Evolutionary conservation across 2,113 vertebrate genomes (phyloP), one percentile per base, ranked within the genome.

Genomic region (Rhynchomys soricoides): DNA sequence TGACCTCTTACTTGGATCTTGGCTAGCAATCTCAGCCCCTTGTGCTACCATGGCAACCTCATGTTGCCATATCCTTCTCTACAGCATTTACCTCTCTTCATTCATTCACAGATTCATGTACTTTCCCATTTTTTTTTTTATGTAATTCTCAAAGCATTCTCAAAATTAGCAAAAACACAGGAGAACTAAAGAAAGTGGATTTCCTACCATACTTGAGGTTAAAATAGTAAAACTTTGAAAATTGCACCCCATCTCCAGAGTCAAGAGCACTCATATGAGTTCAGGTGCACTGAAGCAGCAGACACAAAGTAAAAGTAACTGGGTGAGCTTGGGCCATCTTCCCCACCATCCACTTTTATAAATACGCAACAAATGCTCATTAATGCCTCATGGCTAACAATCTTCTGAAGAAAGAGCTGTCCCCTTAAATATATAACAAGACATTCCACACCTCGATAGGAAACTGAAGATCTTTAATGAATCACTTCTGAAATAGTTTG

Each of bases 161-260:
- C 21, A 34, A 83, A 89, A 96, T 93, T 85, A 57, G 26, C 24
- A 89, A 62, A 40, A 43, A 31, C 48, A 64, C 34, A 68, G n/a
- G 21, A 64, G 43, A 48, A 50, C 0, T 64, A 64, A 81, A 13
- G 43, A 81, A 92, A 64, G 7, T 29, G 21, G 21, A 71, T 22
- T 55, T 90, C 16, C 40, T 68, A 2, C 16, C 45, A 0, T 7
- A 57, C 6, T 5, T 85, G 50, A 91, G 13, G 8, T 86, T 89
- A 71, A 11, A 78, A 50, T 62, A 0, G 4, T 34, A 45, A 22
- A 13, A 37, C 8, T 11, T 13, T 13, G 24, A 22, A 34, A 9
- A 19, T 37, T 48, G 24, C 24, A 40, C 34, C 48, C 22, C 15
- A 77, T 24, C 12, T 88, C 3, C 66, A 68, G 26, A 71, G 50